Evolutionary conservation across 2,113 vertebrate species (phyloP).

Genomic region (Cheirogaleus medius): DNA sequence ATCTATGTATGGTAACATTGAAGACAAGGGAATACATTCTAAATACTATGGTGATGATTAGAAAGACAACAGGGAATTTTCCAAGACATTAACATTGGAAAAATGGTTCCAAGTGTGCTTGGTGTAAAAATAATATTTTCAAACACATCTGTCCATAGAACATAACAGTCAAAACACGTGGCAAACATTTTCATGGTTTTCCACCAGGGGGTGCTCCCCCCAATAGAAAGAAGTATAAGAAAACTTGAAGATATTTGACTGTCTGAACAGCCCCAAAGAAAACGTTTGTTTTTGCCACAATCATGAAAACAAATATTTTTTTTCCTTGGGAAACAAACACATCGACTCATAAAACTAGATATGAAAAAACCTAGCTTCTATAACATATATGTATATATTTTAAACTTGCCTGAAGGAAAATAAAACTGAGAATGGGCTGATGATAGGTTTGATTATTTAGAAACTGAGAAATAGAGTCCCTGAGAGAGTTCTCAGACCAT

Average conservation of each 20-base stretch:
- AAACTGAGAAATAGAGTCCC: neutral
- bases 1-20: neutral
- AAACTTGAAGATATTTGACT: conserved; percentile 28
- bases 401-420: conserved; percentile 22
- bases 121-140: conserved; percentile 67
- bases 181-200: conserved; percentile 68
- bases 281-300: conserved; percentile 61
- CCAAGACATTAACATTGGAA: conserved; percentile 7
- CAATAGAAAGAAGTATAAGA: conserved; percentile 58
- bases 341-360: conserved; percentile 40
- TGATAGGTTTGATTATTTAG: conserved; percentile 28
- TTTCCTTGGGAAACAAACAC: neutral
- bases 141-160: conserved; percentile 60
- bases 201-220: conserved; percentile 78
- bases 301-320: conserved; percentile 44
- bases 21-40: neutral
- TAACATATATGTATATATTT: conserved; percentile 21
- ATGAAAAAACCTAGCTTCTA: neutral
- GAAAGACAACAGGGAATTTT: neutral
- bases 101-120: conserved; percentile 25
- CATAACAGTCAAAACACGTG: conserved; percentile 40
- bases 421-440: conserved; percentile 40
- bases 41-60: neutral
- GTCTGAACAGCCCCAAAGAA: conserved; percentile 30
- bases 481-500: conserved; percentile 3